Evolutionary conservation across 2,113 vertebrate genomes (phyloP), one percentile per base, ranked within the genome.

Genomic region (Thalassarche chlororhynchos): DNA sequence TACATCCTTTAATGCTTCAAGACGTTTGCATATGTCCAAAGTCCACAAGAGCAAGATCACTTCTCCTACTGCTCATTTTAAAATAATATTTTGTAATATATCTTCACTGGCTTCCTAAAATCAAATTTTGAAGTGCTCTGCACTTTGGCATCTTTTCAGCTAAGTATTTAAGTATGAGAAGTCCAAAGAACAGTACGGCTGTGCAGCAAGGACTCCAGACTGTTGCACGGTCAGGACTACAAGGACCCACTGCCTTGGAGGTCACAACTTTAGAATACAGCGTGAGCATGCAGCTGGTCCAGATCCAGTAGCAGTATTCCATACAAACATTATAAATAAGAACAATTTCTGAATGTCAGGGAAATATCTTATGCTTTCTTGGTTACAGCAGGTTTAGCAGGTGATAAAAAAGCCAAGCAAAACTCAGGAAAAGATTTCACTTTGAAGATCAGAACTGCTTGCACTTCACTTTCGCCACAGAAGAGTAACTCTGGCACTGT

Each of bases 1-100:
- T 15, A 75, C 69, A 58, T 20, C 19, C 14, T 32, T 34, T 17
- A n/a, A 13, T 34, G 61, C 36, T 77, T 62, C 28, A 44, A 36
- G 34, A 14, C 17, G 2, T 5, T 55, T 2, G 1, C 12, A 3
- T 17, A 34, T 6, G 6, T 14, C 25, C 12, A 6, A 52, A 84
- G 17, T 6, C 46, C 51, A 10, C 19, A 31, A 49, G 4, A 66
- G 8, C 13, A 49, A 69, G 7, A 77, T 17, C 31, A 25, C 25
- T 82, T 19, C 10, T 68, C 19, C 42, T 7, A 10, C 34, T 24
- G 51, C 46, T 81, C 11, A 24, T 46, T 89, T 38, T 0, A 25
- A 61, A 85, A 11, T 5, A 20, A 0, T 2, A 34, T 51, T 64
- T 76, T 9, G 1, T 25, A 34, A 55, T 6, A 3, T 9, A 26